These are phyloP conservation scores for Seira musarum DNA, from an alignment of 2,888 invertebrate genomes.

Conservation along the genomic window DNA sequence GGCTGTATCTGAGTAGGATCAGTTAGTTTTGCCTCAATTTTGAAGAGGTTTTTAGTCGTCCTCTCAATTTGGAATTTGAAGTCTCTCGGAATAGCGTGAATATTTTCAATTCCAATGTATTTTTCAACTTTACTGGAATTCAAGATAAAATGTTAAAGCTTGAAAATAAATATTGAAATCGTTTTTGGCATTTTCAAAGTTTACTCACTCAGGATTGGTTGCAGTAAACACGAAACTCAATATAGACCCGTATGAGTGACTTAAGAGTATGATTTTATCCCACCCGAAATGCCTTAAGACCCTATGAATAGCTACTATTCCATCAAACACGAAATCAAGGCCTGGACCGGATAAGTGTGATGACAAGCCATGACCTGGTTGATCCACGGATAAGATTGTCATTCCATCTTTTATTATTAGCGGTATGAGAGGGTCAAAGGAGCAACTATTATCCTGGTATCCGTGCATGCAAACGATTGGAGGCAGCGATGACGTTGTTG, in stretches of 20 bases:
- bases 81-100: slow-evolving; percentile 54
- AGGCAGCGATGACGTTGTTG: not conserved
- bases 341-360: slow-evolving; percentile 48
- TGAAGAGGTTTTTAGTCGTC: slow-evolving; percentile 33
- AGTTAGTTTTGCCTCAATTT: slow-evolving; percentile 60
- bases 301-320: slow-evolving; percentile 53
- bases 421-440: slow-evolving; percentile 64
- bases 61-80: slow-evolving; percentile 20
- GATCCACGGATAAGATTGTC: slow-evolving; percentile 60
- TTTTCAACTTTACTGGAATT: slow-evolving; percentile 52
- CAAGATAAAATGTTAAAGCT: not conserved
- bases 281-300: slow-evolving; percentile 62
- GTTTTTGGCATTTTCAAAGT: not conserved
- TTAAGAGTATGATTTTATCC: slow-evolving; percentile 62
- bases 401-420: slow-evolving; percentile 60
- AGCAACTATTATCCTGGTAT: slow-evolving; percentile 64
- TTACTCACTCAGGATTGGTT: slow-evolving; percentile 61
- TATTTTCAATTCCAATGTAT: slow-evolving; percentile 65
- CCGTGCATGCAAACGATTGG: slow-evolving; percentile 66
- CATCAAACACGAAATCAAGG: slow-evolving; percentile 60
- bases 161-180: not conserved
- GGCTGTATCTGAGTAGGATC: slow-evolving; percentile 40
- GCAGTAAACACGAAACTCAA: slow-evolving; percentile 60
- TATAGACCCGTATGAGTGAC: slow-evolving; percentile 67
- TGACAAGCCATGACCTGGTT: slow-evolving; percentile 66